phyloP scores from a whole-genome alignment of 1,140 invertebrate species.

The Drosophila bocki region DNA sequence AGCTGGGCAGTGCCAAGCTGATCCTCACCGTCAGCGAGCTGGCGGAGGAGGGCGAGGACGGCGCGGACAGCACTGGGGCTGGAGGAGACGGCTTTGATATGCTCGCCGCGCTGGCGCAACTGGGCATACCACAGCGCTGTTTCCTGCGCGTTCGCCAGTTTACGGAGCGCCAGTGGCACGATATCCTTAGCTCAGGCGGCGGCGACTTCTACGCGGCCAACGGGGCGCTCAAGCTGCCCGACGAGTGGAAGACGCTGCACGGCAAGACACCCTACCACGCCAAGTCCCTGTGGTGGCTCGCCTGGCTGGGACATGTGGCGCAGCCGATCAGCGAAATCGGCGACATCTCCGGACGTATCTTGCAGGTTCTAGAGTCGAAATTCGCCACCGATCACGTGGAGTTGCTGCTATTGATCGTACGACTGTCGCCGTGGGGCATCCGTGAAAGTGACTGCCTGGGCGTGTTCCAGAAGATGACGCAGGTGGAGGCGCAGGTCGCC shows the following conservation, averaged over 20 bases:
- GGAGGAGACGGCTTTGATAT: slow-evolving; percentile 59
- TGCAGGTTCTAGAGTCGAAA: slow-evolving; percentile 78
- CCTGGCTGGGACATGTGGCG: slow-evolving; percentile 81
- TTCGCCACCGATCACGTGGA: slow-evolving; percentile 75
- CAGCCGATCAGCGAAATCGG: slow-evolving; percentile 73
- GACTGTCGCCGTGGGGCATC: slow-evolving; percentile 77
- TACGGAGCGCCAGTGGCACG: slow-evolving; percentile 82
- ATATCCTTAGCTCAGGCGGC: slow-evolving; percentile 80
- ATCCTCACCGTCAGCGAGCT: slow-evolving; percentile 88
- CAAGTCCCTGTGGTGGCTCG: slow-evolving; percentile 84
- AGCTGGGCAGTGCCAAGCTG: slow-evolving; percentile 89
- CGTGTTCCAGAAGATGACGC: slow-evolving; percentile 77
- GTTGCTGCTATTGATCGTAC: slow-evolving; percentile 74
- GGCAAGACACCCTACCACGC: slow-evolving; percentile 84
- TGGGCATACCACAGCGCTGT: slow-evolving; percentile 76
- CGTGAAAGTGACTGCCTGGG: slow-evolving; percentile 80
- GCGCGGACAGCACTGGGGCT: slow-evolving; percentile 8
- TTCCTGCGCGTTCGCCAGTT: slow-evolving; percentile 80
- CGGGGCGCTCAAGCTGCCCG: slow-evolving; percentile 78
- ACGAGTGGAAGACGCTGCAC: slow-evolving; percentile 77
- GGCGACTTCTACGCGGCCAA: slow-evolving; percentile 84
- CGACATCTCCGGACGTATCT: slow-evolving; percentile 70
- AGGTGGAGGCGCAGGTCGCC: slow-evolving; percentile 82
- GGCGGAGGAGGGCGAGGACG: slow-evolving; percentile 40
- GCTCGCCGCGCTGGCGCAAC: slow-evolving; percentile 70